Base-by-base conservation (phyloP, 2,888 invertebrate genomes). In the Julus scandinavius region DNA sequence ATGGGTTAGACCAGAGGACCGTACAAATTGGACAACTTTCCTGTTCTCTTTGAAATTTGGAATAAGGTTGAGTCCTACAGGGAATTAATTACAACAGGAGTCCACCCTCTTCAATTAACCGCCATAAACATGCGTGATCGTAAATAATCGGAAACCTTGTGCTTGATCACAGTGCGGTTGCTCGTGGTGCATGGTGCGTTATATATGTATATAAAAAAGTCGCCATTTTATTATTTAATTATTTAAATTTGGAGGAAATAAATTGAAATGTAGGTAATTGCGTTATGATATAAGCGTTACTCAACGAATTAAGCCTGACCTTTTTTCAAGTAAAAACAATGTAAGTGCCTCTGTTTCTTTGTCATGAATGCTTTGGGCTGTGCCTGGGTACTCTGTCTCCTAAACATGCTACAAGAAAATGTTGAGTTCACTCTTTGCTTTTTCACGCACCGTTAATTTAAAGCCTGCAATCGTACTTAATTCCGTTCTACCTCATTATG, bases 401-500 rank as follows among this genome's bases (percentile, higher is more conserved):
- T 3, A 29, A 29, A 54, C 9, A 13, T 63, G 63, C 63, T 63
- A 13, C n/a, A 9, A 63, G 63, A 63, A 63, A 63, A n/a, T 63
- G 63, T 63, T 63, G 63, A 63, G 63, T 63, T 63, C 63, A 63
- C 63, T 63, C 63, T 63, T 58, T 58, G 58, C 58, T 58, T 17
- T 4, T 63, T 20, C 63, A 63, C 63, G 63, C 63, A 13, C 63
- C n/a, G 63, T 63, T 63, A 63, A 63, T 63, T 20, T 63, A 63
- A 63, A 63, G 63, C 63, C 63, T 3, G 63, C 63, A 63, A 63
- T 63, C 63, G 63, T n/a, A 63, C 15, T 63, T 63, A 63, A 63
- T 63, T 63, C 63, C 63, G 63, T 63, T 63, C 9, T 63, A 63
- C 63, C 63, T 63, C 63, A 63, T 63, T 63, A 63, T 63, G n/a